A percentile compares a stretch with the other conserved stretches of the same genome.
Conservation (phyloP, 92 coral and sea anemone genomes). For the Umimayanthus kanabou region DNA sequence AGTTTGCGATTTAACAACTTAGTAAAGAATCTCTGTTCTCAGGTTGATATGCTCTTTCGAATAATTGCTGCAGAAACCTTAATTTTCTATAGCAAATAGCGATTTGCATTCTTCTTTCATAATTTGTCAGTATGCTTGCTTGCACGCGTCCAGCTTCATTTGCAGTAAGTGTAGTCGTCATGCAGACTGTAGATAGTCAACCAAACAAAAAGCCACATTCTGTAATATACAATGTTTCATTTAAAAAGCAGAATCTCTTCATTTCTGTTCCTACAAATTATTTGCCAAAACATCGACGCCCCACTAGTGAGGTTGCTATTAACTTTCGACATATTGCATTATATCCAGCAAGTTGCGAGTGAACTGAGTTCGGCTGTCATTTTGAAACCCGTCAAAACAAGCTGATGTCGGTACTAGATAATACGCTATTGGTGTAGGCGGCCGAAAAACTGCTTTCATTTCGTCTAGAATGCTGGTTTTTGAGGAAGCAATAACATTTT, state of each 20-base stretch:
- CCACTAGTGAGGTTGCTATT: neutral
- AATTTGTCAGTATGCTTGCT: neutral
- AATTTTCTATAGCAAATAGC: neutral
- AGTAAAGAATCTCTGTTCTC: no score
- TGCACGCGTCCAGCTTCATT: slow-evolving; percentile 10
- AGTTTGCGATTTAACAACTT: neutral
- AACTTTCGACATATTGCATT: slow-evolving; percentile 16
- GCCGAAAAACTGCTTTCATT: neutral
- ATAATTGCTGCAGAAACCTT: neutral
- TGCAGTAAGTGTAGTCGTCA: neutral
- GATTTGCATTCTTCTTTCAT: neutral
- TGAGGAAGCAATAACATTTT: slow-evolving; percentile 34
- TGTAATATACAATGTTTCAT: neutral
- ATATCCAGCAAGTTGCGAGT: neutral
- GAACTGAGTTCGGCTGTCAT: neutral
- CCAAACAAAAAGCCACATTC: neutral
- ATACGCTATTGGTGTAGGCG: neutral
- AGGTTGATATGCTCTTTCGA: neutral
- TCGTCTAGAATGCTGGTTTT: slow-evolving; percentile 11
- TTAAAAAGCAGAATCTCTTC: neutral
- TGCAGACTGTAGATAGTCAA: neutral
- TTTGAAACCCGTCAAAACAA: slow-evolving; percentile 10
- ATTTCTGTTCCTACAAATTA: slow-evolving; percentile 15
- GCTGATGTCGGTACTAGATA: slow-evolving; percentile 20
- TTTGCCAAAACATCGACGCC: slow-evolving; percentile 4